Evolutionary conservation across 2,113 vertebrate genomes (phyloP), one percentile per base, ranked within the genome.

Genomic region (Vidua chalybeata): DNA sequence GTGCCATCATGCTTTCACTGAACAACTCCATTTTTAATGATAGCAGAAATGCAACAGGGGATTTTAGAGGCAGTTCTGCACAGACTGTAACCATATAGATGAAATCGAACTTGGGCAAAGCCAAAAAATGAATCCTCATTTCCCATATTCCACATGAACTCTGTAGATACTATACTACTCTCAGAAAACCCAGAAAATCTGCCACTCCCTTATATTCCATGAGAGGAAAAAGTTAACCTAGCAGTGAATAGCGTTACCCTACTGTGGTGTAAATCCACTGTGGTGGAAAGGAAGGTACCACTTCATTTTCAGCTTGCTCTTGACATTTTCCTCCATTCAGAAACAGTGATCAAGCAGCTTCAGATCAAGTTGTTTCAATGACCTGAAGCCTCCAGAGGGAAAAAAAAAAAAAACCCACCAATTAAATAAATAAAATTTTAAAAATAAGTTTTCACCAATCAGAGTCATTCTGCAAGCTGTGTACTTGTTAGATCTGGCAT

Each of bases 131-230:
- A 87, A 78, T 30, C 33, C 30, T 5, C 1, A 11, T 54, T 75
- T 83, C 48, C 39, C 20, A 30, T 45, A 63, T 54, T 71, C 71
- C 62, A 51, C 6, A 7, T 43, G 17, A 76, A 46, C 66, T 68
- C 52, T 23, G 5, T 30, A 46, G 35, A 51, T 41, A 27, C 5
- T 56, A 6, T 5, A 49, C 10, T 28, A 28, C 35, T 48, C 22
- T 33, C 1, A 1, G n/a, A 71, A 66, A 87, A 71, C 3, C 69
- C 0, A 0, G 59, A 8, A 24, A 46, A 43, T 14, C 49, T 82
- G 78, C 7, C 0, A 2, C 27, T 31, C 59, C 55, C 20, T 72
- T 33, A 1, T 46, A 20, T n/a, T 43, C 69, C 37, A 5, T 33
- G 43, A 69, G 27, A 5, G 58, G 37, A 91, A 21, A 27, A 46